Base-by-base conservation (phyloP, 2,888 invertebrate species). In the Zelleria hepariella region DNA sequence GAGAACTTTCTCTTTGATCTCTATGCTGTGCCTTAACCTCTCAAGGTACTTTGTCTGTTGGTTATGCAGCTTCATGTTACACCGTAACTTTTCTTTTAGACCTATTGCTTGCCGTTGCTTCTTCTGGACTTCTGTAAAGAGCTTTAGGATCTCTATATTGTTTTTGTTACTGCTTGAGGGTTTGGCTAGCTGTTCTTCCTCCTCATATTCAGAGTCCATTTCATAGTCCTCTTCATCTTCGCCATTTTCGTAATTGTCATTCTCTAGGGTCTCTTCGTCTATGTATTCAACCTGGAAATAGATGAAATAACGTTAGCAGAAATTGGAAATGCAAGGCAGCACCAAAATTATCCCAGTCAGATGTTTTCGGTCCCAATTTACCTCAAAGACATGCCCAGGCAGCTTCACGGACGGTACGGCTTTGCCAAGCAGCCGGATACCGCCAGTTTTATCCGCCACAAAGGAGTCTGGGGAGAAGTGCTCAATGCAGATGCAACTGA, bases 381-480 rank as follows among this genome's bases (percentile, higher is more conserved):
- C 87, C 82, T 88, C 88, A 60, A 88, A 70, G 58, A 88, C 88
- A 72, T 88, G 87, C 62, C 77, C 72, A 0, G 88, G 88, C 60
- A 88, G 64, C 62, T 86, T 86, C 59, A 84, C 70, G 0, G 88
- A 86, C 0, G 88, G 88, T 2, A 87, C 82, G 1, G 88, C 87
- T 62, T 82, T 82, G 62, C 77, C 78, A 0, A 78, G 69, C 0
- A 88, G 70, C 47, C 85, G 81, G 71, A 87, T 80, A 10, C 74
- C 68, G 58, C 81, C 77, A 18, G 75, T 66, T 5, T 74, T 72
- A 26, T 87, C 73, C 62, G 82, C 80, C 62, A 74, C 77, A 65
- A 87, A 87, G 60, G 85, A 86, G 66, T 88, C 88, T 0, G 86
- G 80, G 0, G 88, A 83, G 67, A 88, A 88, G 62, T 88, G 88